phyloP scores from a whole-genome alignment of 2,797 vertebrate genomes.

The Poecilia wingei region DNA sequence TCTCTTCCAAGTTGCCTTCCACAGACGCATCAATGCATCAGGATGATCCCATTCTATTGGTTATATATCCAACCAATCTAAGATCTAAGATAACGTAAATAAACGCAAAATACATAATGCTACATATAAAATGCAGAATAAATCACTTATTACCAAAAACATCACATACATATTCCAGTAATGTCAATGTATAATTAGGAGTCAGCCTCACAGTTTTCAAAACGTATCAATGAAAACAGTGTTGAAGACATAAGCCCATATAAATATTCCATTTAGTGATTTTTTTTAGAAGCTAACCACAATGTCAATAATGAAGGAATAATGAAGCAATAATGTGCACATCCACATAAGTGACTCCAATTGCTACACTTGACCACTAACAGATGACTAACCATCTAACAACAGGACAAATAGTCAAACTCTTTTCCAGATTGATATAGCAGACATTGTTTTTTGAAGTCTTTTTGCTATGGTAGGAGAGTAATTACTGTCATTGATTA shows the following conservation, averaged over 20 bases:
- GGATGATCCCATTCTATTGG: neutral
- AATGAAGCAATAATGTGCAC: conserved; percentile 9
- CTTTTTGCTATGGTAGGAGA: conserved; percentile 73
- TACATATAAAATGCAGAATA: neutral
- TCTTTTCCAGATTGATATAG: conserved; percentile 73
- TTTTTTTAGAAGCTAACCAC: neutral
- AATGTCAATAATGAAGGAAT: neutral
- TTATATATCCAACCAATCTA: neutral
- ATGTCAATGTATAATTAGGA: neutral
- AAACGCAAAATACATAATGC: neutral
- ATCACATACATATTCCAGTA: neutral
- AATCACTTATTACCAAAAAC: neutral
- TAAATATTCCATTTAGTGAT: neutral
- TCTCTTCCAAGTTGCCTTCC: neutral
- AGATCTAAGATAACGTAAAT: neutral
- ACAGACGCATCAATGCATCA: neutral
- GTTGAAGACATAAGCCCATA: no score
- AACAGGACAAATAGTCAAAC: conserved; percentile 72
- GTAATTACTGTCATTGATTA: conserved; percentile 86
- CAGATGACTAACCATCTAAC: conserved; percentile 69
- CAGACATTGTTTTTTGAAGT: conserved; percentile 57
- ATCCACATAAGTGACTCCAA: conserved; percentile 19
- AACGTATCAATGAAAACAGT: neutral
- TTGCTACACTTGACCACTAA: conserved; percentile 44
- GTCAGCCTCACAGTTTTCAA: neutral